A percentile compares a stretch with the other conserved stretches of the same genome.
phyloP scores from a whole-genome alignment of 2,113 vertebrate species.

The Brachypodius melanocephalos region DNA sequence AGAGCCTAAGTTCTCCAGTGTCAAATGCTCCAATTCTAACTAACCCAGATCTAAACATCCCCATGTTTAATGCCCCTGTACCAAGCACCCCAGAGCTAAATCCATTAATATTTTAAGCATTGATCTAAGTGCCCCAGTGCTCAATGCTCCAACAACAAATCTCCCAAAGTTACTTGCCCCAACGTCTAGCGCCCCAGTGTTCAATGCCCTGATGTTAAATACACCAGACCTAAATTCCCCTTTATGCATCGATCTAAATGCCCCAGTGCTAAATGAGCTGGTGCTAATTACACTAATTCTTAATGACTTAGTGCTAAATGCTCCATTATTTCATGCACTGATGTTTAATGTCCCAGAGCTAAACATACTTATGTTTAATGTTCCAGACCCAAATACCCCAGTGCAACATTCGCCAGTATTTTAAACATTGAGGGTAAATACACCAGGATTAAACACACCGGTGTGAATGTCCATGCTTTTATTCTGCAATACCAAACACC shows the following conservation, averaged over 20 bases:
- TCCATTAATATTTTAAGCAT: not conserved
- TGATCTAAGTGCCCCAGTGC: not conserved
- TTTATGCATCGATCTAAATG: not conserved
- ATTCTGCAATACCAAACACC: not conserved
- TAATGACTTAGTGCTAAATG: not conserved
- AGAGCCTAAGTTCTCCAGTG: no score
- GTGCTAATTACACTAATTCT: not conserved
- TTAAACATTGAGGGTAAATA: not conserved
- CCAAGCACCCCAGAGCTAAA: not conserved
- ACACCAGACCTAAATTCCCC: not conserved
- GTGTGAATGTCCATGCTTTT: not conserved
- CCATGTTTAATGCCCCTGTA: no score
- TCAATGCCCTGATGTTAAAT: not conserved
- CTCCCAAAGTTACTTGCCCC: not conserved
- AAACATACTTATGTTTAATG: not conserved
- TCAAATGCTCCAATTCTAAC: not conserved
- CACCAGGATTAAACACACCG: not conserved
- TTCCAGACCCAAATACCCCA: not conserved
- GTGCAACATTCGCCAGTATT: not conserved
- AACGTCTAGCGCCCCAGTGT: not conserved
- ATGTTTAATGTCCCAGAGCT: not conserved
- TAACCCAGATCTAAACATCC: not conserved
- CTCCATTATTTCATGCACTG: not conserved
- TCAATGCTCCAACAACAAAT: not conserved
- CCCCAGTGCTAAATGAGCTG: not conserved